Percentiles rank a stretch among this genome's conserved stretches.
phyloP scores from a whole-genome alignment of 1,140 invertebrate species.

The Aethina tumida region DNA sequence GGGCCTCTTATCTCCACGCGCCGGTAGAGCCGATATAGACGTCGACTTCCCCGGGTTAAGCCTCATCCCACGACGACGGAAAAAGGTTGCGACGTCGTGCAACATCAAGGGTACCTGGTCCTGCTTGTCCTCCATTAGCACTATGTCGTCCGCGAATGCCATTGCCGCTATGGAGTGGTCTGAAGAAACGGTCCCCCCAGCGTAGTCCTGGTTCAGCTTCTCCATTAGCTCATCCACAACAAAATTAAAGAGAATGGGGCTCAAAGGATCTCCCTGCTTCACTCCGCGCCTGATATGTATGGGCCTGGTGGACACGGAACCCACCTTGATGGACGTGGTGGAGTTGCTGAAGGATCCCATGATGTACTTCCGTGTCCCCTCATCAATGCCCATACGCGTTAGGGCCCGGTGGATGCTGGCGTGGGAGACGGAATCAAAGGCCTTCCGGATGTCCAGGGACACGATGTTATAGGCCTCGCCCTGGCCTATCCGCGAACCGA shows the following conservation, averaged over 20 bases:
- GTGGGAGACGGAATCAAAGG: slow-evolving; percentile 17
- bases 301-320: slow-evolving; percentile 24
- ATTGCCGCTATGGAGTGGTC: background rate
- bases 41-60: slow-evolving; percentile 8
- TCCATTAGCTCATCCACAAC: slow-evolving; percentile 23
- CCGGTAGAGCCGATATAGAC: too few species aligned
- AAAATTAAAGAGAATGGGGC: slow-evolving; percentile 28
- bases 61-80: slow-evolving; percentile 7
- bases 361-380: slow-evolving; percentile 8
- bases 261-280: slow-evolving; percentile 36
- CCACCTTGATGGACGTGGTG: slow-evolving; percentile 18
- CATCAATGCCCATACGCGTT: slow-evolving; percentile 3
- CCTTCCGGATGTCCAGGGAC: slow-evolving; percentile 7
- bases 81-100: background rate
- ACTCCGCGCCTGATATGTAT: slow-evolving; percentile 34
- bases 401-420: slow-evolving; percentile 10
- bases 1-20: too few species aligned
- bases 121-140: slow-evolving; percentile 14
- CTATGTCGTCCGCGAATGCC: slow-evolving; percentile 31
- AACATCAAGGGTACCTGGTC: background rate
- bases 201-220: background rate
- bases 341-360: slow-evolving; percentile 3
- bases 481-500: slow-evolving; percentile 17
- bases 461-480: slow-evolving; percentile 3
- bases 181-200: too few species aligned